Percentiles rank a stretch among this genome's conserved stretches.
phyloP scores from a whole-genome alignment of 2,797 vertebrate species.

The Clarias platycephalus region DNA sequence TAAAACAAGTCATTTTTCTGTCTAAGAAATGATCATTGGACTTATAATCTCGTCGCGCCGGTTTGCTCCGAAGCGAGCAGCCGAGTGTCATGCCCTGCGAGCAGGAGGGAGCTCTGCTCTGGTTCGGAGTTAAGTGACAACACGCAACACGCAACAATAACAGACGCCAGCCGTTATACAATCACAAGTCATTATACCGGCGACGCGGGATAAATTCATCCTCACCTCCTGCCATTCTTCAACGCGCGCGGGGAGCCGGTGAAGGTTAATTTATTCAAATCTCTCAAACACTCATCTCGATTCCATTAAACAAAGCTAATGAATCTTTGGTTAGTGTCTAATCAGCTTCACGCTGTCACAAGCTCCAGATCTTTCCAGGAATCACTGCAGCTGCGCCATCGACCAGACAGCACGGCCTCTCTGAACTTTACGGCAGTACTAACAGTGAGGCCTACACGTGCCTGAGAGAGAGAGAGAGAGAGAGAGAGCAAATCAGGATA shows the following conservation, averaged over 20 bases:
- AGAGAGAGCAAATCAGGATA: not conserved
- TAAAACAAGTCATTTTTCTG: too few relatives aligned
- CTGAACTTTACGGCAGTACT: slow-evolving; percentile 60
- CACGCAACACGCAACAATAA: slow-evolving; percentile 66
- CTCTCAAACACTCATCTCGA: slow-evolving; percentile 79
- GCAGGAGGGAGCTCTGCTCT: slow-evolving; percentile 23
- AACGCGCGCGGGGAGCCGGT: slow-evolving; percentile 73
- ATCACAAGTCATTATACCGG: slow-evolving; percentile 79
- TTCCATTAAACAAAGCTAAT: slow-evolving; percentile 85
- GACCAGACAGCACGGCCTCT: slow-evolving; percentile 35
- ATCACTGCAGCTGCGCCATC: slow-evolving; percentile 24
- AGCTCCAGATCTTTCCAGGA: slow-evolving; percentile 53
- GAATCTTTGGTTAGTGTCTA: slow-evolving; percentile 82
- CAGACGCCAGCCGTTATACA: slow-evolving; percentile 78
- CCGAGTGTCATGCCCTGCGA: slow-evolving; percentile 8
- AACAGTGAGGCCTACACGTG: slow-evolving; percentile 9
- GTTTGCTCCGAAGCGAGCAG: slow-evolving; percentile 7
- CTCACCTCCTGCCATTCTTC: slow-evolving; percentile 71
- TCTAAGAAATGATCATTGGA: not conserved
- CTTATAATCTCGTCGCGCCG: slow-evolving; percentile 7
- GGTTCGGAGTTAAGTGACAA: slow-evolving; percentile 61
- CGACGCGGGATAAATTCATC: slow-evolving; percentile 74
- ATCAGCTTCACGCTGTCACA: slow-evolving; percentile 79
- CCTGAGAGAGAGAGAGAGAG: not conserved
- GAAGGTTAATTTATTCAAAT: slow-evolving; percentile 91